Conservation (phyloP, 2,888 invertebrate genomes). For the Tethea ocularis region DNA sequence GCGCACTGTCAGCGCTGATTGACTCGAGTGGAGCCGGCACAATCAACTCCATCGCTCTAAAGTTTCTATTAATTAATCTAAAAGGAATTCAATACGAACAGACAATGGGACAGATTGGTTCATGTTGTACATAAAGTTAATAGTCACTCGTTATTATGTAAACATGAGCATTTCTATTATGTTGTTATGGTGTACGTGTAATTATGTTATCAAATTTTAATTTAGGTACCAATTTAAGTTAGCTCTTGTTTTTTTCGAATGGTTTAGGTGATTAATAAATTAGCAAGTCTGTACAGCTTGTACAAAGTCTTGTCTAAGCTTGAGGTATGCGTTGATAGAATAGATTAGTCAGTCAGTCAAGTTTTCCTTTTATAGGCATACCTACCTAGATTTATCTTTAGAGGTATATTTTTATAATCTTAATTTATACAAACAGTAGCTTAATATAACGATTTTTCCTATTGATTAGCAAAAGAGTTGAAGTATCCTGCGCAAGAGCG, state of each 20-base stretch:
- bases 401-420: too few relatives aligned
- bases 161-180: not conserved
- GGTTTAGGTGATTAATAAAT: not conserved
- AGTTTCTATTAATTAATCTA: constrained; percentile 53
- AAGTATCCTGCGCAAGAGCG: not conserved
- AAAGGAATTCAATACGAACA: constrained; percentile 46
- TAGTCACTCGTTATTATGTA: not conserved
- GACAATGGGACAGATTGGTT: constrained; percentile 18
- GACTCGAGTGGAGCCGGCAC: constrained; percentile 40
- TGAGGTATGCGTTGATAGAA: too few relatives aligned
- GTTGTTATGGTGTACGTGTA: not conserved
- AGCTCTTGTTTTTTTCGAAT: not conserved
- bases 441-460: not conserved
- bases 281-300: too few relatives aligned
- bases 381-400: too few relatives aligned
- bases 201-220: not conserved
- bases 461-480: not conserved
- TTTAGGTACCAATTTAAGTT: not conserved
- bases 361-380: too few relatives aligned
- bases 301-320: too few relatives aligned
- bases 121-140: not conserved
- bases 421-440: not conserved
- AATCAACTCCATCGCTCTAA: constrained; percentile 33
- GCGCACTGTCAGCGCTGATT: constrained; percentile 30
- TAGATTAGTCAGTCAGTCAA: too few relatives aligned